Evolutionary conservation across 2,888 invertebrate species (phyloP).

Genomic region (Microplitis manilae): DNA sequence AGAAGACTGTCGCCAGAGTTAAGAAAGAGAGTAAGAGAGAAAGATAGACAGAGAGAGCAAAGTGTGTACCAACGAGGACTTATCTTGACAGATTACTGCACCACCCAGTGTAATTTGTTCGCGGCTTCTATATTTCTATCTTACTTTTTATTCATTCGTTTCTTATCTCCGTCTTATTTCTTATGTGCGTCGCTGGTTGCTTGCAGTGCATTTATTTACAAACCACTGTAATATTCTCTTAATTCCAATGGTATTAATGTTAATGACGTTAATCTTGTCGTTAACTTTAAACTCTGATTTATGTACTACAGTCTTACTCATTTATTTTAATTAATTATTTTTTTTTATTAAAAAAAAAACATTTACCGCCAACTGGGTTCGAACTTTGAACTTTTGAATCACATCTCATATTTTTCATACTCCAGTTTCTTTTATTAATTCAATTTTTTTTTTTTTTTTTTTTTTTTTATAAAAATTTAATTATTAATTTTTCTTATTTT

Average conservation of each 20-base stretch:
- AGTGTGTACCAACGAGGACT: conserved; percentile 48
- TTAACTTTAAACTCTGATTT: neutral
- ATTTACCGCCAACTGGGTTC: too few species aligned
- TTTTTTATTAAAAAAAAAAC: neutral
- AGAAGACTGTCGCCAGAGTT: conserved; percentile 25
- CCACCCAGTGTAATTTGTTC: conserved; percentile 59
- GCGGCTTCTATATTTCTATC: conserved; percentile 43
- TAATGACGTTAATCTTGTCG: conserved; percentile 63
- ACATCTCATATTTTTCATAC: neutral
- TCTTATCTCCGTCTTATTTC: conserved; percentile 12
- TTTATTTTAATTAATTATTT: neutral
- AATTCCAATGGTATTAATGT: conserved; percentile 56
- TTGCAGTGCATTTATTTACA: conserved; percentile 28
- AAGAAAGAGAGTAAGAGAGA: conserved; percentile 17
- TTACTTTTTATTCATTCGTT: conserved; percentile 29
- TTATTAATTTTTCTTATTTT: too few species aligned
- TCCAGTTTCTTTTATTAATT: neutral
- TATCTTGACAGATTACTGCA: conserved; percentile 63
- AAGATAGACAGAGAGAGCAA: neutral
- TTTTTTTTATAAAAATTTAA: too few species aligned
- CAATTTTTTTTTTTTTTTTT: neutral
- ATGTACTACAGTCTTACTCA: neutral
- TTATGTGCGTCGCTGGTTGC: conserved; percentile 4
- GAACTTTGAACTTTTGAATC: too few species aligned
- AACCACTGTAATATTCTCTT: conserved; percentile 54